Evolutionary conservation across 2,797 vertebrate genomes (phyloP).

Genomic region (Acropternis orthonyx): DNA sequence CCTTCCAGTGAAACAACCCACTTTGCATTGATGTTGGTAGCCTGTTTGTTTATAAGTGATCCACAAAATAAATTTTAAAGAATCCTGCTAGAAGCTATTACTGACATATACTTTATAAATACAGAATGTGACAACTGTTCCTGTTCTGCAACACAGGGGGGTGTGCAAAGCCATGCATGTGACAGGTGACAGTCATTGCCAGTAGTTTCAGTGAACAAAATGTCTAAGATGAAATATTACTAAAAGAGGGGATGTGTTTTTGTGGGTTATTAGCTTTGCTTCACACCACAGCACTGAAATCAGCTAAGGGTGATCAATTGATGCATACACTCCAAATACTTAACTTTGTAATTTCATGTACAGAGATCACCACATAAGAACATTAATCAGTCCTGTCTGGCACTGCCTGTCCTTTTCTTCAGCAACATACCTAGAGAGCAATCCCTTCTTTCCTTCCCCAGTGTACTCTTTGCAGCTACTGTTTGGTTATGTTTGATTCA

Average conservation of each 20-base stretch:
- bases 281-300: not conserved
- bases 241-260: not conserved
- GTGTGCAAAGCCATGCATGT: rapidly evolving
- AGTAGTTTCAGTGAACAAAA: not conserved
- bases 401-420: not conserved
- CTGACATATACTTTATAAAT: not conserved
- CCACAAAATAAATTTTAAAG: not conserved
- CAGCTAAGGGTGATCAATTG: not conserved
- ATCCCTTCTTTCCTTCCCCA: not conserved
- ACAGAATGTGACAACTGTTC: not conserved
- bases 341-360: not conserved
- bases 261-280: not conserved
- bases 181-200: not conserved
- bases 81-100: not conserved
- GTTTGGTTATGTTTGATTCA: not conserved
- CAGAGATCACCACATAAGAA: not conserved
- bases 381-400: not conserved
- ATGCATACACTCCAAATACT: not conserved
- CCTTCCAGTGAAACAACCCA: not conserved
- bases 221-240: not conserved
- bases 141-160: not conserved
- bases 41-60: not conserved
- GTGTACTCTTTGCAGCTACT: not conserved
- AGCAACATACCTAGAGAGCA: not conserved
- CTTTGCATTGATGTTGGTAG: not conserved